Base-by-base conservation (phyloP, 2,888 invertebrate genomes). In the Microctonus hyperodae region DNA sequence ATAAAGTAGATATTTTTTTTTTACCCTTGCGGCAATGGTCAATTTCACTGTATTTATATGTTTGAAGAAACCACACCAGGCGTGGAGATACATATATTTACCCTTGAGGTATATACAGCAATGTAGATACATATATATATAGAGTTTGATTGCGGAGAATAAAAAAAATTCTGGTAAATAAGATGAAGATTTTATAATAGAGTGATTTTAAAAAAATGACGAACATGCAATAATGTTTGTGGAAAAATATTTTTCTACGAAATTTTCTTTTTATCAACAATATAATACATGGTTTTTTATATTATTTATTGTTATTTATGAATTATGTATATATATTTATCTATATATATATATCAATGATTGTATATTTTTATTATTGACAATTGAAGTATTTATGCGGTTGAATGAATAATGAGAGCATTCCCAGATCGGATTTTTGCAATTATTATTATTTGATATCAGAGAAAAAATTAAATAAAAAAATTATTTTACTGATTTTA, bases 71-170 rank as follows among this genome's bases (percentile, higher is more conserved):
- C 22, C 37, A 37, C 37, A 13, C 35, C 20, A 37, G 37, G 58
- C 37, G 58, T 58, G 58, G 40, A 58, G 37, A 58, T 40, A 23
- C 40, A 58, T 16, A 35, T 56, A 33, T n/a, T n/a, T 33, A 20
- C 11, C 56, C 16, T 22, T 56, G 33, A 35, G 56, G 33, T 33
- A 23, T 56, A 33, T 56, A 22, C 33, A 20, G 16, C 44, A 16
- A 44, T 44, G 16, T 16, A 7, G 16, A 44, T 16, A n/a, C 44
- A 44, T 44, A 44, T 44, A n/a, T 44, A 44, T 35, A 35, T 44
- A 44, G 44, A 4, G 10, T 16, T 16, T 16, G 44, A 44, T 44
- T 44, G 44, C 44, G 44, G 44, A n/a, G 16, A 44, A 44, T 44
- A 44, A 44, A 44, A 44, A 44, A 44, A 3, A 20, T 44, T 1